phyloP scores from a whole-genome alignment of 2,888 invertebrate species.

The Cataglyphis cursor region DNA sequence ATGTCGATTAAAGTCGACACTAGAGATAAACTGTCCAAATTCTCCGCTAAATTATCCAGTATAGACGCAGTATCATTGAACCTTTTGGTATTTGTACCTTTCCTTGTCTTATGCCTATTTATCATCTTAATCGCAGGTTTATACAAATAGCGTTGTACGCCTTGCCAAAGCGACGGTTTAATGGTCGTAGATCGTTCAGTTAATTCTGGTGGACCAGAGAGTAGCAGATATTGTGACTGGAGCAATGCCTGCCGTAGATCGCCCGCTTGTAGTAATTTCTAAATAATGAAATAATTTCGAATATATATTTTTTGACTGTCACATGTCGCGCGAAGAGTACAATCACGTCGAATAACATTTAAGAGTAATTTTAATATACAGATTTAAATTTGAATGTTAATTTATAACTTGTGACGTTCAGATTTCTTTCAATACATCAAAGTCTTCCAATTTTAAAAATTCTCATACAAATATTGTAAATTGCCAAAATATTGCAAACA shows the following conservation, averaged over 20 bases:
- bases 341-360: no score
- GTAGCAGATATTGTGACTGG: conserved; percentile 91
- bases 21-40: conserved; percentile 80
- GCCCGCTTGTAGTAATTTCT: conserved; percentile 87
- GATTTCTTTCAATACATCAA: not conserved
- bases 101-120: conserved; percentile 72
- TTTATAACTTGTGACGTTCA: not conserved
- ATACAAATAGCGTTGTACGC: conserved; percentile 77
- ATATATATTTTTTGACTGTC: not conserved
- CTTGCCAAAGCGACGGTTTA: conserved; percentile 79
- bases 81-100: conserved; percentile 27
- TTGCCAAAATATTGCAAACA: not conserved
- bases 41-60: conserved; percentile 73
- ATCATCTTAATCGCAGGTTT: conserved; percentile 79
- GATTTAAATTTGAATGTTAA: not conserved
- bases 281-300: conserved; percentile 49
- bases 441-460: not conserved
- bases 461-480: not conserved
- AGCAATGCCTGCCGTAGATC: conserved; percentile 92
- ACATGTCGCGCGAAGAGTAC: not conserved
- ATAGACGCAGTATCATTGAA: conserved; percentile 31
- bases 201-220: conserved; percentile 84
- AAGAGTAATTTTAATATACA: not conserved
- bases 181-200: conserved; percentile 63
- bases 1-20: conserved; percentile 77